Conservation (phyloP, 2,113 vertebrate species). For the Ploceus nigricollis region DNA sequence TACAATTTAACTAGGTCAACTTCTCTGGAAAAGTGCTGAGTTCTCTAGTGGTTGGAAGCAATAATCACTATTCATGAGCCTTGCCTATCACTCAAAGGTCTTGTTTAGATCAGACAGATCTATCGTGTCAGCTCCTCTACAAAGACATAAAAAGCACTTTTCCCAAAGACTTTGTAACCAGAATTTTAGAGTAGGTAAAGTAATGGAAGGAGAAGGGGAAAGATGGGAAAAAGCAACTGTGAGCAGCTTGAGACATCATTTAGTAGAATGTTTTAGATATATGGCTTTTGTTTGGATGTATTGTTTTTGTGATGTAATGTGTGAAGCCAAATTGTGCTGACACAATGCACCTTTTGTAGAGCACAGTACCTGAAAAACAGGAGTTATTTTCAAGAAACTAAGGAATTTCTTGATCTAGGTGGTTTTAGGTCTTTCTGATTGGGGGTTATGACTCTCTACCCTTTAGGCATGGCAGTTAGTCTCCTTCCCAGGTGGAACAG, state of each 20-base stretch:
- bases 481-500: background rate
- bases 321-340: background rate
- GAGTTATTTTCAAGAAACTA: background rate
- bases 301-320: background rate
- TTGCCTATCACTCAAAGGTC: constrained; percentile 22
- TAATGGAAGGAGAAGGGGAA: background rate
- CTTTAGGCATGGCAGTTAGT: background rate
- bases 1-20: constrained; percentile 44
- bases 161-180: background rate
- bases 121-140: background rate
- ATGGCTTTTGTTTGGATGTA: background rate
- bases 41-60: background rate
- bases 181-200: background rate
- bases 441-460: background rate
- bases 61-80: constrained; percentile 53
- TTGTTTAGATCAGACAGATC: constrained; percentile 44
- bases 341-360: background rate
- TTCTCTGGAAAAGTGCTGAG: constrained; percentile 11
- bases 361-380: background rate
- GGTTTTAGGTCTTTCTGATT: background rate
- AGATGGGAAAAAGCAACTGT: background rate
- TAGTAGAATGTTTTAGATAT: background rate
- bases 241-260: background rate
- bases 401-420: background rate
- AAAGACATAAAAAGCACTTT: background rate